These are phyloP conservation scores for Entomyzon cyanotis DNA, from an alignment of 2,113 vertebrate species.

Conservation along the genomic window DNA sequence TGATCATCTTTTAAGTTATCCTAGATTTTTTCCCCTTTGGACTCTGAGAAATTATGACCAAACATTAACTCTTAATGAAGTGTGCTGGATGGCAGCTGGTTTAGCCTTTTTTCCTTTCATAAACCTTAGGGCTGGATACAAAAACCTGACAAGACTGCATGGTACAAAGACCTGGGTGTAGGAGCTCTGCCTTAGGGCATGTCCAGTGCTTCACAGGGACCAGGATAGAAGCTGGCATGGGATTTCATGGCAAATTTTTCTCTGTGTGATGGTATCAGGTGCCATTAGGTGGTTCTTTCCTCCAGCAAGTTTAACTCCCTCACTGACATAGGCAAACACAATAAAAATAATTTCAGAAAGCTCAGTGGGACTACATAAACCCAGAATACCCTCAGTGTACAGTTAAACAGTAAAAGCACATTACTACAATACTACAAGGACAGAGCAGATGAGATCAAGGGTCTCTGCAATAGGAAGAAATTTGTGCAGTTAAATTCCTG, in stretches of 20 bases:
- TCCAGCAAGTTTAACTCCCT: background rate
- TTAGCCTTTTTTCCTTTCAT: background rate
- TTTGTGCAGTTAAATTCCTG: background rate
- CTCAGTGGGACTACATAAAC: background rate
- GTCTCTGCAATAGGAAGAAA: background rate
- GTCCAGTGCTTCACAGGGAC: background rate
- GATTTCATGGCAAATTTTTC: background rate
- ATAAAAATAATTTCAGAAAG: background rate
- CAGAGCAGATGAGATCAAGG: background rate
- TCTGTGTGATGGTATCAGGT: background rate
- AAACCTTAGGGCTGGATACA: background rate
- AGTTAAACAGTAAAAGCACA: background rate
- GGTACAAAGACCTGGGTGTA: background rate
- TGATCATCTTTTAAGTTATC: background rate
- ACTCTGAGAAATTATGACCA: background rate
- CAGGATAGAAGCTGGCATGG: background rate
- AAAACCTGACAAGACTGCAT: background rate
- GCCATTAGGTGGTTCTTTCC: background rate
- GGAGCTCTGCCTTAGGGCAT: fast-evolving
- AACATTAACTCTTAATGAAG: background rate
- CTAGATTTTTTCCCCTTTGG: background rate
- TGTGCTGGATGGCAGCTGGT: background rate
- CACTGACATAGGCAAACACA: background rate
- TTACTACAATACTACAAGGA: background rate
- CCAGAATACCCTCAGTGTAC: fast-evolving